phyloP scores from a whole-genome alignment of 2,888 invertebrate genomes.

The Margaritifera margaritifera region DNA sequence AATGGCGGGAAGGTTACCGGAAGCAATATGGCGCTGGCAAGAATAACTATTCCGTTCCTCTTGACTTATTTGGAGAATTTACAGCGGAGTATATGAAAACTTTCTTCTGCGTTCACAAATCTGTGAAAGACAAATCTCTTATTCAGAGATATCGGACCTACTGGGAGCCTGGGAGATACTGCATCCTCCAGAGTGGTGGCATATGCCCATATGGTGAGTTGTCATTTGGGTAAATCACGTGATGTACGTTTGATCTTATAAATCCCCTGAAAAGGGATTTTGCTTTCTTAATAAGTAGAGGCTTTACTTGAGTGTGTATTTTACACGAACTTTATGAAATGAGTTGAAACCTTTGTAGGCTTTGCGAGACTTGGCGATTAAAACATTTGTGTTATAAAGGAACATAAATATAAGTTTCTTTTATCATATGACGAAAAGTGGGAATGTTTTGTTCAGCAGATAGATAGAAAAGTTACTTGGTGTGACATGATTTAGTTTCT shows the following conservation, averaged over 20 bases:
- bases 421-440: too few species aligned
- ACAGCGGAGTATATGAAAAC: slow-evolving; percentile 26
- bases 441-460: too few species aligned
- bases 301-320: too few species aligned
- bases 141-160: slow-evolving; percentile 40
- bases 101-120: slow-evolving; percentile 41
- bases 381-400: neutral
- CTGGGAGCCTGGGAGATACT: slow-evolving; percentile 53
- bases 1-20: slow-evolving; percentile 41
- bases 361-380: neutral
- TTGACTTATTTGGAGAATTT: slow-evolving; percentile 39
- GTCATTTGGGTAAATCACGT: neutral
- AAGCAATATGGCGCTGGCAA: slow-evolving; percentile 40
- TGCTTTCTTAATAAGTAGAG: too few species aligned
- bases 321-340: too few species aligned
- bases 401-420: too few species aligned
- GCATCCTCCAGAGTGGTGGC: slow-evolving; percentile 42
- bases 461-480: too few species aligned
- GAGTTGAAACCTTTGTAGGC: too few species aligned
- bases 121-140: neutral
- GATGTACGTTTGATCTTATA: too few species aligned
- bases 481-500: too few species aligned
- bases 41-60: slow-evolving; percentile 32
- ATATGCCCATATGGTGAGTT: slow-evolving; percentile 45
- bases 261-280: too few species aligned